A percentile compares a stretch with the other conserved stretches of the same genome.
Evolutionary conservation across 2,888 invertebrate genomes (phyloP).

Genomic region (Scaptomyza tumidula): DNA sequence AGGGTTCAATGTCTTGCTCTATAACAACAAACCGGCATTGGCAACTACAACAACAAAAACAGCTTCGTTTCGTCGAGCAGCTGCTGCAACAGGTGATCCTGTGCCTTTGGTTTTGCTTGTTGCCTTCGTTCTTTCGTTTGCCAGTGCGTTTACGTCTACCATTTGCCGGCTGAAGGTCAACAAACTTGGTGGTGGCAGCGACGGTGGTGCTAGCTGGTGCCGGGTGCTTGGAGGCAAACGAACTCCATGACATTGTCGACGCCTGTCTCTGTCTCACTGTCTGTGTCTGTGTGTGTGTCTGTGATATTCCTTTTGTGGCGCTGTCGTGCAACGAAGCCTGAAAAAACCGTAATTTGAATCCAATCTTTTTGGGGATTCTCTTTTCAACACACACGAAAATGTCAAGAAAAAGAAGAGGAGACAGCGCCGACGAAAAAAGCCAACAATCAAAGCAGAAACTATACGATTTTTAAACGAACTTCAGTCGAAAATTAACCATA

Average conservation of each 20-base stretch:
- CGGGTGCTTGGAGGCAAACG: slow-evolving; percentile 57
- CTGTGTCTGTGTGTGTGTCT: slow-evolving; percentile 6
- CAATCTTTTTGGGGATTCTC: slow-evolving; percentile 76
- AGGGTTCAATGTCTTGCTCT: slow-evolving; percentile 48
- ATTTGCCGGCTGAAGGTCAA: slow-evolving; percentile 73
- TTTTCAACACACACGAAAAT: slow-evolving; percentile 37
- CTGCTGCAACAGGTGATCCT: slow-evolving; percentile 80
- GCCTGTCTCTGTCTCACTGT: background rate
- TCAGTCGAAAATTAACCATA: slow-evolving; percentile 48
- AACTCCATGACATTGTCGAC: slow-evolving; percentile 48
- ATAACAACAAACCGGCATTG: slow-evolving; percentile 8
- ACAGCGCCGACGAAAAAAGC: slow-evolving; percentile 36
- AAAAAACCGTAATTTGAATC: slow-evolving; percentile 79
- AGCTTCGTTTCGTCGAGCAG: slow-evolving; percentile 55
- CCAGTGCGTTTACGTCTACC: slow-evolving; percentile 30
- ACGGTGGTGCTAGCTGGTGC: slow-evolving; percentile 27
- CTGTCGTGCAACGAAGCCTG: slow-evolving; percentile 70
- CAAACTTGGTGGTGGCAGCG: slow-evolving; percentile 72
- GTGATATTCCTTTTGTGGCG: slow-evolving; percentile 49
- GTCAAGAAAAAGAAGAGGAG: slow-evolving; percentile 14
- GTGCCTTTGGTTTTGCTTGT: slow-evolving; percentile 33
- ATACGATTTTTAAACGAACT: slow-evolving; percentile 62
- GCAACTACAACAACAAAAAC: slow-evolving; percentile 8
- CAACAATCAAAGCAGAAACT: slow-evolving; percentile 78
- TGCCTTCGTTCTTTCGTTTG: slow-evolving; percentile 22